phyloP scores from a whole-genome alignment of 2,797 vertebrate species.

The Esox masquinongy region DNA sequence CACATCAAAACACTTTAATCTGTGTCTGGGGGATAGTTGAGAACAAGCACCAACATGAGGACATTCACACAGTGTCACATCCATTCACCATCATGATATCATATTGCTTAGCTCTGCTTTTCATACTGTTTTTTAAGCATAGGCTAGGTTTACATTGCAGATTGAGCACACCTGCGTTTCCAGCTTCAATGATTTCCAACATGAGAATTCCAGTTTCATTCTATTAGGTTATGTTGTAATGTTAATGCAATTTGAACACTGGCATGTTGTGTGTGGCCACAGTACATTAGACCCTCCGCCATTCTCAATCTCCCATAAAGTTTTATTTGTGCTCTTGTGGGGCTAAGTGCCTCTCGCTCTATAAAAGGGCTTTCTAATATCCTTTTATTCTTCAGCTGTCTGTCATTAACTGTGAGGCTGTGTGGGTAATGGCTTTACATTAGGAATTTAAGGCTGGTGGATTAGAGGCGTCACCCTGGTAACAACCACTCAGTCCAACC shows the following conservation, averaged over 20 bases:
- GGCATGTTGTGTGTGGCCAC: constrained; percentile 1
- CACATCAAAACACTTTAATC: background rate
- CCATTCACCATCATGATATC: background rate
- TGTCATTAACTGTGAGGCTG: constrained; percentile 9
- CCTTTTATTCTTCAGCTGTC: constrained; percentile 12
- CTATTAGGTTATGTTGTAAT: background rate
- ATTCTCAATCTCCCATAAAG: constrained; percentile 1
- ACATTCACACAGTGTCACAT: background rate
- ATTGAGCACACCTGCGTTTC: background rate
- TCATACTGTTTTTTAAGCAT: background rate
- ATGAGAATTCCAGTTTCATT: background rate
- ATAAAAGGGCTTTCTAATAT: constrained; percentile 14
- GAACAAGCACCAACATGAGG: constrained; percentile 1
- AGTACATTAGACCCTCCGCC: background rate
- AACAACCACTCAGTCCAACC: constrained; percentile 8
- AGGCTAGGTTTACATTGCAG: background rate
- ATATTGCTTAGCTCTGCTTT: background rate
- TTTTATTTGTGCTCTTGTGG: constrained; percentile 10
- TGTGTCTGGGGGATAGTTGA: background rate
- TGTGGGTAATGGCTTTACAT: constrained; percentile 18
- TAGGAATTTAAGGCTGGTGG: background rate
- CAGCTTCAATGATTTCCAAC: background rate
- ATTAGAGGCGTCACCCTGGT: background rate
- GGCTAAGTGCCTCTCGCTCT: constrained; percentile 17
- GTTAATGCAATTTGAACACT: background rate